Conservation (phyloP, 1,140 invertebrate species). For the Choristoneura fumiferana region DNA sequence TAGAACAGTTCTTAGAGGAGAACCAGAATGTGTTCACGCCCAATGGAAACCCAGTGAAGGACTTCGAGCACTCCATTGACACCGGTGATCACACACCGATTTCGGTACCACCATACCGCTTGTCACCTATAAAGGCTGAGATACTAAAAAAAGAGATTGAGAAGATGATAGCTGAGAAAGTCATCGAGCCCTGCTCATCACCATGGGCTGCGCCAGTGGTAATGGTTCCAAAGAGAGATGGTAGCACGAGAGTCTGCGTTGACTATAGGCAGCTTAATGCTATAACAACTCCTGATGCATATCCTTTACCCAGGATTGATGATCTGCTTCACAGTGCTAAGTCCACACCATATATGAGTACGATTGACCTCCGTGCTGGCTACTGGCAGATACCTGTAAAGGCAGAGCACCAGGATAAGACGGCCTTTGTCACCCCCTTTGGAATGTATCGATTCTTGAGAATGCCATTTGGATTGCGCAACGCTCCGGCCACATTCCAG, state of each 20-base stretch:
- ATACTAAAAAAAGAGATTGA: no score
- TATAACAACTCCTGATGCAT: conserved; percentile 51
- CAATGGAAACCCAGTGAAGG: not conserved
- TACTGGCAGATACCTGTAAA: conserved; percentile 55
- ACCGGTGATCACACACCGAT: no score
- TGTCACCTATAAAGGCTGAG: conserved; percentile 20
- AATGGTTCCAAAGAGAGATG: no score
- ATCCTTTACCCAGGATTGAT: conserved; percentile 70
- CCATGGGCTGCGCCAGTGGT: no score
- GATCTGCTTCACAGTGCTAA: conserved; percentile 55
- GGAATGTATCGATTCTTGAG: conserved; percentile 53
- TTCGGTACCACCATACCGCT: conserved; percentile 25
- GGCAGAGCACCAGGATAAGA: conserved; percentile 43
- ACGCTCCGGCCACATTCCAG: conserved; percentile 69
- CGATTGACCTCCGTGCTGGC: conserved; percentile 52
- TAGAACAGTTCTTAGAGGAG: no score
- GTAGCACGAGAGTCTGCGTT: no score
- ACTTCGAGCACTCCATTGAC: conserved; percentile 8
- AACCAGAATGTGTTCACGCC: not conserved
- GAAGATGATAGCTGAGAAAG: conserved; percentile 32
- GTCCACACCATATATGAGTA: conserved; percentile 41
- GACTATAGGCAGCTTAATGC: conserved; percentile 48
- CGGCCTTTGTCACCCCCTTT: conserved; percentile 62
- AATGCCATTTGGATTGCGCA: conserved; percentile 69
- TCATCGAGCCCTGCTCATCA: no score